Evolutionary conservation across 2,888 invertebrate species (phyloP).

Genomic region (Pristionchus exspectatus): DNA sequence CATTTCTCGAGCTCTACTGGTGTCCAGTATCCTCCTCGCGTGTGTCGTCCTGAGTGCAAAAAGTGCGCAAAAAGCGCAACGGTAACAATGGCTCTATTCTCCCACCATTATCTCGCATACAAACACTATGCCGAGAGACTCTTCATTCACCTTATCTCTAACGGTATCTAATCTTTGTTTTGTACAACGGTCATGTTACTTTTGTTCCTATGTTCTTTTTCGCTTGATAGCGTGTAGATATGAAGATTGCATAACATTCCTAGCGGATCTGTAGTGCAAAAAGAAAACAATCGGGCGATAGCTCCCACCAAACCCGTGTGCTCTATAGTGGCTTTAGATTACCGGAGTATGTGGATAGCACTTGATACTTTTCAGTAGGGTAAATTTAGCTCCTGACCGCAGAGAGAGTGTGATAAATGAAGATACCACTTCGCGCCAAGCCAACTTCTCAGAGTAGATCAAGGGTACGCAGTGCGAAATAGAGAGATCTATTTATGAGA

Average conservation of each 20-base stretch:
- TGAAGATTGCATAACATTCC: not conserved
- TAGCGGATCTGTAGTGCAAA: not conserved
- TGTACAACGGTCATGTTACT: not conserved
- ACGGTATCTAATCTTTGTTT: not conserved
- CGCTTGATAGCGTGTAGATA: too few species aligned
- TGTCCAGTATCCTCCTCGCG: slow-evolving; percentile 1
- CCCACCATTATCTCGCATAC: not conserved
- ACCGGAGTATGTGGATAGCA: not conserved
- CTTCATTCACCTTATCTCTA: not conserved
- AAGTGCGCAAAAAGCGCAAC: slow-evolving; percentile 18
- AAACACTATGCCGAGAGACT: not conserved
- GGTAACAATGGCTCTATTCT: not conserved
- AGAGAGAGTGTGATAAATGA: not conserved
- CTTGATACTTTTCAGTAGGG: too few species aligned
- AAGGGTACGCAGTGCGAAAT: not conserved
- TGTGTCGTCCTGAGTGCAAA: slow-evolving; percentile 9
- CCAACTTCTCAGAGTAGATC: not conserved
- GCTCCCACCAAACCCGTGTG: not conserved
- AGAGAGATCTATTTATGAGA: too few species aligned
- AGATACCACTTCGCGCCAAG: not conserved
- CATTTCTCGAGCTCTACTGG: too few species aligned
- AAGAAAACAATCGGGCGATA: not conserved
- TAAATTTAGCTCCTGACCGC: too few species aligned
- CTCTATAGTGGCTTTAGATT: not conserved
- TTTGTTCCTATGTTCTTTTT: not conserved